phyloP scores from a whole-genome alignment of 2,113 vertebrate genomes.

The Delphinapterus leucas region DNA sequence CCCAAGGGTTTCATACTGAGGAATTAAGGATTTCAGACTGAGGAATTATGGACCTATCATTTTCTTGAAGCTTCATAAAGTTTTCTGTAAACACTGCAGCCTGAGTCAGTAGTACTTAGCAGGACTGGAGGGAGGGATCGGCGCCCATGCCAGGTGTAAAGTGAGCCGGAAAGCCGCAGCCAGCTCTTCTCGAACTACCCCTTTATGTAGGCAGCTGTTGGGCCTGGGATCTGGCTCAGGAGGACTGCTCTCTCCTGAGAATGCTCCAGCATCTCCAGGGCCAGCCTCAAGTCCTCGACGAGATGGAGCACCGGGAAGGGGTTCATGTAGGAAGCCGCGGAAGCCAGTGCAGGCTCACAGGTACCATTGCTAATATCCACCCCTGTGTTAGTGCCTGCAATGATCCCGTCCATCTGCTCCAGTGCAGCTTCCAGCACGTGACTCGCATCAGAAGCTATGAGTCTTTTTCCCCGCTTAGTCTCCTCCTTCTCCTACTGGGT shows the following conservation, averaged over 20 bases:
- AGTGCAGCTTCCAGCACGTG: constrained; percentile 91
- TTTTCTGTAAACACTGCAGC: neutral
- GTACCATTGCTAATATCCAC: constrained; percentile 79
- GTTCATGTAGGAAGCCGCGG: constrained; percentile 79
- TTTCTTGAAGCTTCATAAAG: neutral
- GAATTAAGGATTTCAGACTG: neutral
- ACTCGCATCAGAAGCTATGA: constrained; percentile 91
- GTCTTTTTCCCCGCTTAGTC: constrained; percentile 39
- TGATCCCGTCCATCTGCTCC: constrained; percentile 95
- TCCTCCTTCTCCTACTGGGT: constrained; percentile 44
- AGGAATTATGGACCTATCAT: neutral
- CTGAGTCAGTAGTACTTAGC: neutral
- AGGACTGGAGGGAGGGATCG: neutral
- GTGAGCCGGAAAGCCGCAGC: neutral
- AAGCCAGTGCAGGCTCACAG: constrained; percentile 79
- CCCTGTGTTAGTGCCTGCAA: constrained; percentile 91
- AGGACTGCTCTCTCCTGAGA: constrained; percentile 83
- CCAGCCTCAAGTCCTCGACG: constrained; percentile 87
- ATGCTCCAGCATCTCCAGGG: constrained; percentile 85
- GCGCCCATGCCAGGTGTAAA: neutral
- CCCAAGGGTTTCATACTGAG: neutral
- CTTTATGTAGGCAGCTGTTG: constrained; percentile 84
- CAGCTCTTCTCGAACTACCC: constrained; percentile 85
- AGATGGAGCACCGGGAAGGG: constrained; percentile 87
- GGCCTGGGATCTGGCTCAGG: constrained; percentile 84